These are phyloP conservation scores for Xiphias gladius DNA, from an alignment of 2,113 vertebrate species.

Conservation along the genomic window DNA sequence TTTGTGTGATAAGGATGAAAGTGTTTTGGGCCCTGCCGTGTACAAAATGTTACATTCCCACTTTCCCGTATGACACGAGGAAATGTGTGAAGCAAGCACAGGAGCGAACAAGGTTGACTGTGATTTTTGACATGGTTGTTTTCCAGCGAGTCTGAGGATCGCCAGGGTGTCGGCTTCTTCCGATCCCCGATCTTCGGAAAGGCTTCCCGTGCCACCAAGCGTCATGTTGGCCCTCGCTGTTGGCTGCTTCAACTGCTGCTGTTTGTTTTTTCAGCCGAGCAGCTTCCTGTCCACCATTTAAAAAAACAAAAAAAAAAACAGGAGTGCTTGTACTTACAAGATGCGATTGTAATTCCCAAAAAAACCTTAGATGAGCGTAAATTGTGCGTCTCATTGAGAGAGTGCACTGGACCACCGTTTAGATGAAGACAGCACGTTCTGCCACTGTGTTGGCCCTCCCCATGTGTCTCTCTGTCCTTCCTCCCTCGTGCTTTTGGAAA, in stretches of 20 bases:
- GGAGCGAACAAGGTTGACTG: neutral
- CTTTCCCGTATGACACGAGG: neutral
- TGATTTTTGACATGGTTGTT: conserved; percentile 29
- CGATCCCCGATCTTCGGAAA: conserved; percentile 27
- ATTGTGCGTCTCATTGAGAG: neutral
- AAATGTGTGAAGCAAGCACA: conserved; percentile 6
- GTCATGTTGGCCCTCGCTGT: conserved; percentile 6
- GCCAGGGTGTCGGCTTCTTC: conserved; percentile 6
- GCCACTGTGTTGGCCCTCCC: conserved; percentile 9
- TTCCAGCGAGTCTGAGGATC: conserved; percentile 11
- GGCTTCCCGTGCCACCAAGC: neutral
- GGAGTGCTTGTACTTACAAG: neutral
- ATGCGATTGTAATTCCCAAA: conserved; percentile 17
- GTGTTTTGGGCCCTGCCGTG: conserved; percentile 25
- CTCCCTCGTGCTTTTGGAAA: conserved; percentile 67
- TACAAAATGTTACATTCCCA: conserved; percentile 24
- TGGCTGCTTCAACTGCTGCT: conserved; percentile 27
- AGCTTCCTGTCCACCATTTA: neutral
- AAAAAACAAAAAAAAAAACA: neutral
- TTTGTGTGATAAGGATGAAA: conserved; percentile 28
- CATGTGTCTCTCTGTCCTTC: neutral
- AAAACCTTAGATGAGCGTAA: conserved; percentile 17
- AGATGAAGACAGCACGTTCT: conserved; percentile 28
- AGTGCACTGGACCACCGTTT: conserved; percentile 40
- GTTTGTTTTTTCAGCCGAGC: conserved; percentile 8